These are phyloP conservation scores for Catamblyrhynchus diadema DNA, from an alignment of 2,797 vertebrate species.

Conservation along the genomic window DNA sequence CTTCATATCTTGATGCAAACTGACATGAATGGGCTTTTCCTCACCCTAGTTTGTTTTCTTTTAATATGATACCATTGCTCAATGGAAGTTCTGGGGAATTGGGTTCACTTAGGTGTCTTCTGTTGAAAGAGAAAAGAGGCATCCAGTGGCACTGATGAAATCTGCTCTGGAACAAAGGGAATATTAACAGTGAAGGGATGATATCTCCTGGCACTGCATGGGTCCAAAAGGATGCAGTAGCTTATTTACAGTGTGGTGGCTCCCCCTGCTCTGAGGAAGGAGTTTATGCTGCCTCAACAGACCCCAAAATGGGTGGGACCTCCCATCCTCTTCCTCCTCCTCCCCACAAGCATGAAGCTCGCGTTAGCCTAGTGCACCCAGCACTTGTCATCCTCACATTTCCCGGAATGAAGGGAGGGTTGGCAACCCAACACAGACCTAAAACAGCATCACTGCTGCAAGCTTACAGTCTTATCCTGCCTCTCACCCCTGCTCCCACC, in stretches of 20 bases:
- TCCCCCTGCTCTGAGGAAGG: background rate
- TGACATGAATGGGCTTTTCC: background rate
- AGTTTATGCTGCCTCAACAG: background rate
- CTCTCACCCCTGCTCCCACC: background rate
- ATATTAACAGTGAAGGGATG: background rate
- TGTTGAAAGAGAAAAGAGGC: constrained; percentile 17
- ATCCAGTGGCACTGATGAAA: background rate
- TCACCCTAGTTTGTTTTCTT: background rate
- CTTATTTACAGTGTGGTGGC: background rate
- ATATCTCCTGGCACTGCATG: background rate
- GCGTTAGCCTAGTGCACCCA: background rate
- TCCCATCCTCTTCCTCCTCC: background rate
- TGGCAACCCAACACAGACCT: background rate
- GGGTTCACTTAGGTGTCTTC: background rate
- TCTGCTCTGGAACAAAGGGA: background rate
- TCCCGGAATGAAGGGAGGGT: background rate
- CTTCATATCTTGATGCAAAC: background rate
- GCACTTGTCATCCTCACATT: background rate
- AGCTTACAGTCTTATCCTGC: background rate
- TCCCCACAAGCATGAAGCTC: rapidly evolving
- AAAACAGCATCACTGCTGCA: background rate
- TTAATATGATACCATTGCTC: constrained; percentile 11
- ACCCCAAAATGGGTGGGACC: background rate
- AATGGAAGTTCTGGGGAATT: background rate
- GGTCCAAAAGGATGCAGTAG: background rate